phyloP scores from a whole-genome alignment of 1,140 invertebrate species.

The Calephelis nemesis region DNA sequence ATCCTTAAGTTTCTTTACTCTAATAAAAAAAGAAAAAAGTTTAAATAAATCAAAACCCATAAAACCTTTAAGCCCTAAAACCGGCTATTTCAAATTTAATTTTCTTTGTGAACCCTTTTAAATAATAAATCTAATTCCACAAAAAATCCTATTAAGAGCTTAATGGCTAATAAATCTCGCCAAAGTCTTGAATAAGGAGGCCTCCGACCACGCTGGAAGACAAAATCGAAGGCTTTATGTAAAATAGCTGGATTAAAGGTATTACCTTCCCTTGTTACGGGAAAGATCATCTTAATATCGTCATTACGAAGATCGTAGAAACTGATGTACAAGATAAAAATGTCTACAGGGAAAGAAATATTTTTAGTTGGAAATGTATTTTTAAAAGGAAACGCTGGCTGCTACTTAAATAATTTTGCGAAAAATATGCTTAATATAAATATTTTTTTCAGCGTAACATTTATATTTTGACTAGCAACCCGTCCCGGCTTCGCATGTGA shows the following conservation, averaged over 20 bases:
- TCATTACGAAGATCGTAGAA: constrained; percentile 25
- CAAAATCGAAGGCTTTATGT: constrained; percentile 27
- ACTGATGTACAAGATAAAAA: not conserved
- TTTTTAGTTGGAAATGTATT: too few species aligned
- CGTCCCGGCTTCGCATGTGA: too few species aligned
- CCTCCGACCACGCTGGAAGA: constrained; percentile 14
- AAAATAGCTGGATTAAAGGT: constrained; percentile 31
- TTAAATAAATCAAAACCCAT: not conserved
- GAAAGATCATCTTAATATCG: constrained; percentile 27
- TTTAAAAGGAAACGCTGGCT: too few species aligned
- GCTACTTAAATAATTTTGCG: too few species aligned
- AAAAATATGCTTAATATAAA: too few species aligned
- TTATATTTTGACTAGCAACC: too few species aligned
- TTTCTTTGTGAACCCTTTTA: constrained; percentile 9
- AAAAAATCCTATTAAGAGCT: constrained; percentile 15
- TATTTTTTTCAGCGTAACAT: too few species aligned
- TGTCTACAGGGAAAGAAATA: too few species aligned
- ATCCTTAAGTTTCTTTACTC: not conserved
- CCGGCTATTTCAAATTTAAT: not conserved
- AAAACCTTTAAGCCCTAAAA: not conserved
- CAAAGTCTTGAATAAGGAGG: constrained; percentile 1
- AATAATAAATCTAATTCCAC: constrained; percentile 9
- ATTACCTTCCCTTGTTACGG: constrained; percentile 25
- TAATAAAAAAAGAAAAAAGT: not conserved
- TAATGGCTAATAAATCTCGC: constrained; percentile 15